Base-by-base conservation (phyloP, 1,140 invertebrate species). In the Pemphigus obesinymphae region DNA sequence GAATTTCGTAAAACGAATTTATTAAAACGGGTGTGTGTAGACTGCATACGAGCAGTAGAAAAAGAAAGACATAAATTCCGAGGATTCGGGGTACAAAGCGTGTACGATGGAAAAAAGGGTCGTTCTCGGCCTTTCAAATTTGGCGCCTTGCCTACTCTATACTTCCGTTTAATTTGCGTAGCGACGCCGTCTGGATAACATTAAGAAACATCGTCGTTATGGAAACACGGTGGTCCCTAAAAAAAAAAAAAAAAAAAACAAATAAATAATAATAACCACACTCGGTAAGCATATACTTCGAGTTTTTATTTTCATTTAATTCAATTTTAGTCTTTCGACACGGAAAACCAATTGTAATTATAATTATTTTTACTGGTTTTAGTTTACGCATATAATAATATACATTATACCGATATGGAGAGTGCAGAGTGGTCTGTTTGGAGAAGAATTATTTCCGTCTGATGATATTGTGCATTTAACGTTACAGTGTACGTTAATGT, bases 111-210 rank as follows among this genome's bases (percentile, higher is more conserved):
- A 29, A 78, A 78, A 80, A 80, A 80, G 53, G 37, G 53, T 78
- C 50, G 55, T 61, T 61, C 7, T 31, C 23, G 26, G 37, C n/a
- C 55, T 29, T 63, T 43, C 1, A 63, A 80, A 43, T 78, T 80
- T 80, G 76, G 76, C 76, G 76, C 76, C 76, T 80, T 17, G 76
- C 55, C 76, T 61, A 40, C 37, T 20, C 37, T 48, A 17, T 43
- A 80, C 53, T 61, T 58, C 76, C 53, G 53, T 80, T 80, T 80
- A 80, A 80, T 80, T 80, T 80, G 76, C 76, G 76, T 80, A 45
- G 55, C 55, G 76, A 80, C 76, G 76, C 76, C 76, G 76, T 80
- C 76, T 80, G 76, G 53, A 61, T 58, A 63, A 43, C 55, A 43
- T 45, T 17, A 45, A 43, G 37, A 34, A 20, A 20, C 50, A 17